phyloP scores from a whole-genome alignment of 2,888 invertebrate genomes.

The Micoletzkya japonica region DNA sequence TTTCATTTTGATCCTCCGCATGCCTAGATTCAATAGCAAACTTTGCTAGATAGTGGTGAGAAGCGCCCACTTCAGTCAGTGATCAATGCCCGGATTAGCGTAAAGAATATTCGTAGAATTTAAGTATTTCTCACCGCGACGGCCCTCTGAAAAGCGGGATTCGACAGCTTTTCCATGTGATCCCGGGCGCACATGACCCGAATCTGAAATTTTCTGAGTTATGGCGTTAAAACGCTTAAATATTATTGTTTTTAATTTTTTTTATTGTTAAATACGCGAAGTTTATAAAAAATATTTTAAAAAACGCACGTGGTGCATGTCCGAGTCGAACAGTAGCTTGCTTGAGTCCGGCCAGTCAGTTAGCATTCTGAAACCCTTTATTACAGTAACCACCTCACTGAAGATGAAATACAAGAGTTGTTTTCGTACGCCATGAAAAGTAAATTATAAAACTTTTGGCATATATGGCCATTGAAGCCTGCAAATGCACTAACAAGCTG shows the following conservation, averaged over 20 bases:
- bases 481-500: too few species aligned
- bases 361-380: constrained; percentile 54
- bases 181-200: constrained; percentile 60
- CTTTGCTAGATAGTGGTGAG: too few species aligned
- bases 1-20: too few species aligned
- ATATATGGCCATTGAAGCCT: too few species aligned
- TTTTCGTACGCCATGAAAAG: too few species aligned
- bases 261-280: neutral
- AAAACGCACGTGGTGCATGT: constrained; percentile 50
- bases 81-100: too few species aligned
- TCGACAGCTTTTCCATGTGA: constrained; percentile 54
- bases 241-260: too few species aligned
- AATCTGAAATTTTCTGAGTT: constrained; percentile 49
- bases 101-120: neutral
- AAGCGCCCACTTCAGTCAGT: too few species aligned
- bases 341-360: constrained; percentile 62
- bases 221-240: neutral
- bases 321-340: constrained; percentile 51
- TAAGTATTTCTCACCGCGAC: constrained; percentile 12
- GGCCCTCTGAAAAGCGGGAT: constrained; percentile 47
- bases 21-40: too few species aligned
- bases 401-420: too few species aligned
- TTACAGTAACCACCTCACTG: neutral
- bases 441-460: too few species aligned
- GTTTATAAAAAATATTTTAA: neutral